These are phyloP conservation scores for Alethe diademata DNA, from an alignment of 2,113 vertebrate species.

Conservation along the genomic window DNA sequence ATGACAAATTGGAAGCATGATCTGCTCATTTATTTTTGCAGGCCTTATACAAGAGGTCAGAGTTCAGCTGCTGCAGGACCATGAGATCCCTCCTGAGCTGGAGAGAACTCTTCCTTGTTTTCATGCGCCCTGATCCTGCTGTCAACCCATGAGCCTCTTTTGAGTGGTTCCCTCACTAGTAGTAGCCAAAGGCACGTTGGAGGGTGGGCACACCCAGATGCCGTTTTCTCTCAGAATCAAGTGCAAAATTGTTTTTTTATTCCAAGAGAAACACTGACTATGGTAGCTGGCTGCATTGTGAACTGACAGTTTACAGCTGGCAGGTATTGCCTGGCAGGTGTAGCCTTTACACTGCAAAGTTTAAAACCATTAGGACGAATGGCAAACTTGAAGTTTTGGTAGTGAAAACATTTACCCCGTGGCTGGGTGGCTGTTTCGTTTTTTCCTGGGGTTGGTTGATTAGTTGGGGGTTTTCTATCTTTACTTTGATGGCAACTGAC, in stretches of 20 bases:
- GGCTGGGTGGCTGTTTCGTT: neutral
- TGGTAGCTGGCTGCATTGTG: neutral
- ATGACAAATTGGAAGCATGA: neutral
- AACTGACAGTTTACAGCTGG: neutral
- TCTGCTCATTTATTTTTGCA: neutral
- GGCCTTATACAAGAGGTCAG: neutral
- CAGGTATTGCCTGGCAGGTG: neutral
- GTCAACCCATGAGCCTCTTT: neutral
- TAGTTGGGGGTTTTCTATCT: neutral
- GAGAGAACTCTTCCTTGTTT: neutral
- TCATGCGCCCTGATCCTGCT: neutral
- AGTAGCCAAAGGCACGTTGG: neutral
- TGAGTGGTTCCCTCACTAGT: neutral
- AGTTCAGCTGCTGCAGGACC: neutral
- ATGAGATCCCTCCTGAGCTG: neutral
- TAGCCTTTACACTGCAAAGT: neutral
- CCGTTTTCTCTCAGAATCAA: neutral
- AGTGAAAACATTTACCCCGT: neutral
- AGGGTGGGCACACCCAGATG: neutral
- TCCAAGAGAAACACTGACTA: neutral
- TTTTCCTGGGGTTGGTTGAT: neutral
- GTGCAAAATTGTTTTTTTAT: neutral
- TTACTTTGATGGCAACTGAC: too few relatives aligned
- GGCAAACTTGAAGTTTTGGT: neutral
- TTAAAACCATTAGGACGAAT: neutral